Conservation (phyloP, 2,113 vertebrate species). For the Burhinus oedicnemus region DNA sequence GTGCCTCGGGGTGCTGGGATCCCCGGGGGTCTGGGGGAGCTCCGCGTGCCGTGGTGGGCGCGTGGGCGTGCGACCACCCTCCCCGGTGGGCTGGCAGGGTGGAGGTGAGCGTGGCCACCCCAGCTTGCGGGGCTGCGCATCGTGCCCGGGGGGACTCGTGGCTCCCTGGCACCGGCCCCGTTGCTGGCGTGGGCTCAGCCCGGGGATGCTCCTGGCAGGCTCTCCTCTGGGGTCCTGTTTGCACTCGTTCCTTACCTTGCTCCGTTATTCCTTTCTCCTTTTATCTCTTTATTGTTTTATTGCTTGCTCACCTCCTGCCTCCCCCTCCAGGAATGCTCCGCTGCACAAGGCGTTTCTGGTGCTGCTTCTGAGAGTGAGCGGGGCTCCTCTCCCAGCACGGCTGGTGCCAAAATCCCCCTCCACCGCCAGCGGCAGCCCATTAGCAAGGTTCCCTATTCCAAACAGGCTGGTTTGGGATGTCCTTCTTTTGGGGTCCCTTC, state of each 20-base stretch:
- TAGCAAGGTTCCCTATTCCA: not conserved
- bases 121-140: not conserved
- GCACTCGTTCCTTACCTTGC: not conserved
- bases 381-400: not conserved
- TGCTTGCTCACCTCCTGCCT: not conserved
- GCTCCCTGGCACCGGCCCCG: not conserved
- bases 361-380: rapidly evolving
- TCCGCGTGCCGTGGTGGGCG: rapidly evolving
- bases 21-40: not conserved
- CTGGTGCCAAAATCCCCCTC: not conserved
- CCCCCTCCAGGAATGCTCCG: rapidly evolving
- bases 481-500: not conserved
- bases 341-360: not conserved
- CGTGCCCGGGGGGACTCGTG: rapidly evolving
- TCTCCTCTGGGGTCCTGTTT: not conserved
- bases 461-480: not conserved
- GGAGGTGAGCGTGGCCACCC: rapidly evolving
- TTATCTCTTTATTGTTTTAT: not conserved
- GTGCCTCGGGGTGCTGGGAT: not conserved
- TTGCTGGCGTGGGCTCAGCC: not conserved
- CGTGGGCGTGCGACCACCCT: rapidly evolving
- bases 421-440: not conserved
- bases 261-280: not conserved
- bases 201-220: not conserved
- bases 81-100: not conserved